A percentile compares a stretch with the other conserved stretches of the same genome.
These are phyloP conservation scores for Oligia fasciuncula DNA, from an alignment of 2,888 invertebrate species.

Conservation along the genomic window DNA sequence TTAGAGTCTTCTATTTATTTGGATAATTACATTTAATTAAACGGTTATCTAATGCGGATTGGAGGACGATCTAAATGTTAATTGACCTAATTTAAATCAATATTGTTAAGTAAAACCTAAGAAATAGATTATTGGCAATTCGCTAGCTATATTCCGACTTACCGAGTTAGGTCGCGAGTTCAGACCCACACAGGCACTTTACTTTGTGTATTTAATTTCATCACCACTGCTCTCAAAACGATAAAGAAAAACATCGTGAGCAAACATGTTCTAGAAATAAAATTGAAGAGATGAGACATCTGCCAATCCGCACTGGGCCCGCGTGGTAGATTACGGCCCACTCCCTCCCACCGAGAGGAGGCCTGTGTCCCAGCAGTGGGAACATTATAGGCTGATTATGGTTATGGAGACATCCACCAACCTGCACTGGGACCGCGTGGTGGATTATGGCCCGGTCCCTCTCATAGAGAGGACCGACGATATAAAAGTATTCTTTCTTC, in stretches of 20 bases:
- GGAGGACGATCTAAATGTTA: neutral
- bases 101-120: neutral
- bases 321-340: neutral
- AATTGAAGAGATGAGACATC: neutral
- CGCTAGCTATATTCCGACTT: neutral
- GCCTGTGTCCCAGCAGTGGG: neutral
- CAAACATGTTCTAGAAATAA: neutral
- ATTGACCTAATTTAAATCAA: neutral
- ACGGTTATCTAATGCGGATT: neutral
- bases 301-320: neutral
- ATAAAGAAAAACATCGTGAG: neutral
- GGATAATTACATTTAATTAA: slow-evolving; percentile 11
- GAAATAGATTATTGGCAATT: neutral
- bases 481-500: too few species aligned
- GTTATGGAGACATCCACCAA: neutral
- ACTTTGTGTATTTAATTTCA: neutral
- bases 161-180: neutral
- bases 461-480: neutral
- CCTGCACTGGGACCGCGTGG: neutral
- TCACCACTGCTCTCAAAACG: neutral
- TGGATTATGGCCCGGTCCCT: neutral
- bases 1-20: neutral
- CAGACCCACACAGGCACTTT: neutral
- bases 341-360: neutral
- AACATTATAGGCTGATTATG: neutral